phyloP scores from a whole-genome alignment of 1,140 invertebrate species.

The Zaprionus africanus region DNA sequence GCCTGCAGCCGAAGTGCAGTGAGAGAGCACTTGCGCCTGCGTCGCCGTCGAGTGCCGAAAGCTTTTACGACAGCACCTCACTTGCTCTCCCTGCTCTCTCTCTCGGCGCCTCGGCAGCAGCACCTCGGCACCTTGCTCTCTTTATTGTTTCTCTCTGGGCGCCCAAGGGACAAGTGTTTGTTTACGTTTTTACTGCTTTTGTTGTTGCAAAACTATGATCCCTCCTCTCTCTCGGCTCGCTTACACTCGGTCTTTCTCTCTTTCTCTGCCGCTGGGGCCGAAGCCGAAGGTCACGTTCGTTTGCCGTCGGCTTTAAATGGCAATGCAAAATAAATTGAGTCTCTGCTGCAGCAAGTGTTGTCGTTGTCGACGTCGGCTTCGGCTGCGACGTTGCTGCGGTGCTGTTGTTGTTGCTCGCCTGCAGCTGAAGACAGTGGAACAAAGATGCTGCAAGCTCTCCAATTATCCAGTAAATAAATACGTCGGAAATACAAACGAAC shows the following conservation, averaged over 20 bases:
- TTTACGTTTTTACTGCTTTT: slow-evolving; percentile 68
- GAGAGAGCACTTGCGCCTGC: slow-evolving; percentile 36
- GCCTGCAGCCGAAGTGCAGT: neutral
- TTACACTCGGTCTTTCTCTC: neutral
- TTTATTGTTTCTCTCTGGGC: neutral
- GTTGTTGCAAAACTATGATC: slow-evolving; percentile 12
- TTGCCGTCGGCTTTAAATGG: slow-evolving; percentile 24
- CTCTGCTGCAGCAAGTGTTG: neutral
- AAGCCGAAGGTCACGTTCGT: slow-evolving; percentile 41
- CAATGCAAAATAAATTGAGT: slow-evolving; percentile 46
- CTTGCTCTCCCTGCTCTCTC: neutral
- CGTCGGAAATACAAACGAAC: neutral
- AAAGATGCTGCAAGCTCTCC: slow-evolving; percentile 3
- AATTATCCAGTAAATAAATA: slow-evolving; percentile 28
- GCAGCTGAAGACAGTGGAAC: neutral
- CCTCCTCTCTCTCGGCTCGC: neutral
- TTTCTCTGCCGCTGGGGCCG: neutral
- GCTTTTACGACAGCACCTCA: slow-evolving; percentile 36
- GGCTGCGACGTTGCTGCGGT: neutral
- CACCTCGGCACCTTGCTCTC: neutral
- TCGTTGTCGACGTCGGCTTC: neutral
- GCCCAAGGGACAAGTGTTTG: slow-evolving; percentile 66
- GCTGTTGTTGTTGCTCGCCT: neutral
- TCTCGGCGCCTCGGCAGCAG: neutral
- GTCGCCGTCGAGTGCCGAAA: slow-evolving; percentile 19